phyloP scores from a whole-genome alignment of 2,888 invertebrate species.

The Malacosoma neustria region DNA sequence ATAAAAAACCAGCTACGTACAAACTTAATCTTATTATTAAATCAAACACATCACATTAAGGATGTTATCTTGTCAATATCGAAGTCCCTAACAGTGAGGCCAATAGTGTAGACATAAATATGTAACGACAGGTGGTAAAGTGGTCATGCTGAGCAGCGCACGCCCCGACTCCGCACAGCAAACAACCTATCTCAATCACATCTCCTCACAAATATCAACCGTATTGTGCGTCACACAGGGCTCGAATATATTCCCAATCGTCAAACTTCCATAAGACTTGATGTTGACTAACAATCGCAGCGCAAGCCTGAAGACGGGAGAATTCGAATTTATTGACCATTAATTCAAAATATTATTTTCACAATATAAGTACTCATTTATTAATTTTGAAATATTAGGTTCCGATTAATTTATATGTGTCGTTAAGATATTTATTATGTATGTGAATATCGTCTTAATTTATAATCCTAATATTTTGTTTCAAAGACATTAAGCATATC shows the following conservation, averaged over 20 bases:
- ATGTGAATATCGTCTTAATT: conserved; percentile 72
- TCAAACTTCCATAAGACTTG: conserved; percentile 26
- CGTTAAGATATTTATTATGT: conserved; percentile 74
- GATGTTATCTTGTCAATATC: conserved; percentile 76
- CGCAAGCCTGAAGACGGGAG: conserved; percentile 73
- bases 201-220: conserved; percentile 44
- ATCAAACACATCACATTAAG: conserved; percentile 77
- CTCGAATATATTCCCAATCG: conserved; percentile 27
- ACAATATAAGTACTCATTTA: conserved; percentile 76
- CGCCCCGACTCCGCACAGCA: conserved; percentile 40
- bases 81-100: conserved; percentile 73
- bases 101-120: conserved; percentile 75
- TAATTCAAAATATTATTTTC: conserved; percentile 76
- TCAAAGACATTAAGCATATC: conserved; percentile 41
- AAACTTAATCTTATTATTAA: conserved; percentile 74
- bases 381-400: conserved; percentile 76
- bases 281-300: conserved; percentile 37
- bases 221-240: conserved; percentile 34
- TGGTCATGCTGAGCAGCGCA: conserved; percentile 71
- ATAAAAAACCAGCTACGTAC: conserved; percentile 47
- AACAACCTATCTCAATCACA: conserved; percentile 31
- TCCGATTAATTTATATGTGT: conserved; percentile 75
- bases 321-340: conserved; percentile 76
- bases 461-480: conserved; percentile 67
- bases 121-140: conserved; percentile 75